phyloP scores from a whole-genome alignment of 2,113 vertebrate genomes.

The Lophotis ruficrista region DNA sequence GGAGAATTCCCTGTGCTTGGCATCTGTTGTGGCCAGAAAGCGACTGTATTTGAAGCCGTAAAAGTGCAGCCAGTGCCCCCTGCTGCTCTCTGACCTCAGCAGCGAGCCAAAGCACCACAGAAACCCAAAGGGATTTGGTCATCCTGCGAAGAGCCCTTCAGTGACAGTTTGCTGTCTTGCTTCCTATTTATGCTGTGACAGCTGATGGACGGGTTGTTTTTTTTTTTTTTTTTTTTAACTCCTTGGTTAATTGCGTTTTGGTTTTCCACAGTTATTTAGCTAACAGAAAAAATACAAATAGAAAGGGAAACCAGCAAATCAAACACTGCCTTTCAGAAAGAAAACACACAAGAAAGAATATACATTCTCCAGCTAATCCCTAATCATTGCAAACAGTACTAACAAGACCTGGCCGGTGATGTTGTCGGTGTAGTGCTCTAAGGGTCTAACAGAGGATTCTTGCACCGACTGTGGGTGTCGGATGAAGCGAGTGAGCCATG shows the following conservation, averaged over 20 bases:
- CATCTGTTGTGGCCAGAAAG: not conserved
- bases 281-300: not conserved
- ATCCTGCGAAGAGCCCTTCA: accelerated
- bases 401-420: not conserved
- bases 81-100: not conserved
- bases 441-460: not conserved
- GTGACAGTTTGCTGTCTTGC: not conserved
- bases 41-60: not conserved
- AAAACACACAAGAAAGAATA: not conserved
- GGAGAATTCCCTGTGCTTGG: not conserved
- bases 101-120: not conserved
- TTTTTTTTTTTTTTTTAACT: not conserved
- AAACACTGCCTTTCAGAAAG: not conserved
- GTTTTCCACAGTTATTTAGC: not conserved
- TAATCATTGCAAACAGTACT: not conserved
- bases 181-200: not conserved
- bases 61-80: not conserved
- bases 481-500: accelerated
- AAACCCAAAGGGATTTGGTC: not conserved
- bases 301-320: not conserved
- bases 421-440: not conserved
- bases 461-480: not conserved
- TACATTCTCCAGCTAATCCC: not conserved
- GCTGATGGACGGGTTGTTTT: not conserved
- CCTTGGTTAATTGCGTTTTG: not conserved